Conservation (phyloP, 2,797 vertebrate species). For the Heliangelus exortis region DNA sequence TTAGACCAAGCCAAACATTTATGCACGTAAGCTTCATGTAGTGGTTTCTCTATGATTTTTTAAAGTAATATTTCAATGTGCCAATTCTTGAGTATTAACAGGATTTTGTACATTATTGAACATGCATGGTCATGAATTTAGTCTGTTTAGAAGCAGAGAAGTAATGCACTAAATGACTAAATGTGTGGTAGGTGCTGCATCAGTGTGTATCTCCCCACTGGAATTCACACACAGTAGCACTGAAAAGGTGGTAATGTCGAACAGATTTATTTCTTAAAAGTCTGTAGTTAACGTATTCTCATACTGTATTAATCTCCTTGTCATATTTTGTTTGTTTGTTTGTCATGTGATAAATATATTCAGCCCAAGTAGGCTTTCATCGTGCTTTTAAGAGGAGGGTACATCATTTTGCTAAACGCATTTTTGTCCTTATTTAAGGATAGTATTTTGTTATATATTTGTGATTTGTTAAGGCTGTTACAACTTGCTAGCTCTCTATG, state of each 20-base stretch:
- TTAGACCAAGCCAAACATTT: constrained; percentile 31
- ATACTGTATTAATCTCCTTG: constrained; percentile 49
- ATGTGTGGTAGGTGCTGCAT: constrained; percentile 39
- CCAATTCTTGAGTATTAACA: neutral
- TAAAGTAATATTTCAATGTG: constrained; percentile 23
- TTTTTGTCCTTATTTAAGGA: constrained; percentile 33
- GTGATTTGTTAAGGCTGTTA: constrained; percentile 23
- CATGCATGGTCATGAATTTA: neutral
- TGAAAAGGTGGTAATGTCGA: constrained; percentile 46
- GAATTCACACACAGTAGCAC: constrained; percentile 46
- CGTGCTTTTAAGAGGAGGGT: constrained; percentile 32
- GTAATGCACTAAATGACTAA: constrained; percentile 40
- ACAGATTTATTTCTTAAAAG: constrained; percentile 66
- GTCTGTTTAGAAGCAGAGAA: constrained; percentile 6
- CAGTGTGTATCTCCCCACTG: constrained; percentile 27
- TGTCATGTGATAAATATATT: constrained; percentile 53
- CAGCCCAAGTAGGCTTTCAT: constrained; percentile 44
- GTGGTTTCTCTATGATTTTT: constrained; percentile 36
- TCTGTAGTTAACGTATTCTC: neutral
- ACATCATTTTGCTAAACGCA: constrained; percentile 26
- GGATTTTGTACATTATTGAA: constrained; percentile 11
- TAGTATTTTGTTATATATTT: constrained; percentile 51
- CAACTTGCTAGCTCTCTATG: neutral
- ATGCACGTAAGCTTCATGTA: neutral
- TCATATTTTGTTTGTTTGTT: constrained; percentile 42